Conservation (phyloP, 2,888 invertebrate genomes). For the Dryomyza anilis region DNA sequence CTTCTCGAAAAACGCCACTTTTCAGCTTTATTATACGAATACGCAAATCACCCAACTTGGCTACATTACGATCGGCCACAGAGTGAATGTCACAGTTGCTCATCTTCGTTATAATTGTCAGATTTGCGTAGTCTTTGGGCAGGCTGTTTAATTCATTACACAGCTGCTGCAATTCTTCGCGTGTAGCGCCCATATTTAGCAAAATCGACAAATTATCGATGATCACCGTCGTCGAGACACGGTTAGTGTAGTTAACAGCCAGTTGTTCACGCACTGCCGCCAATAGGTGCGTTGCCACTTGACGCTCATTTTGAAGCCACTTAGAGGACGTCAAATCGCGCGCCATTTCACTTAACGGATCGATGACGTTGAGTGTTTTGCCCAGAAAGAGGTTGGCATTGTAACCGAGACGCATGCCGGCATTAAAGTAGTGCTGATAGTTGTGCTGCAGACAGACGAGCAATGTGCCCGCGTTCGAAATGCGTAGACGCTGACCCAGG, state of each 20-base stretch:
- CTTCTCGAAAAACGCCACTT: slow-evolving; percentile 75
- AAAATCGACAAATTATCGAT: slow-evolving; percentile 77
- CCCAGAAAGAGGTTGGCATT: slow-evolving; percentile 66
- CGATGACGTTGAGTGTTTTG: slow-evolving; percentile 64
- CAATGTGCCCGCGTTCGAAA: slow-evolving; percentile 65
- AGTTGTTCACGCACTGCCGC: slow-evolving; percentile 46
- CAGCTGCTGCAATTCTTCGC: slow-evolving; percentile 48
- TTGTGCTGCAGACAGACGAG: slow-evolving; percentile 74
- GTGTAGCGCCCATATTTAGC: slow-evolving; percentile 65
- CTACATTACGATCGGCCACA: slow-evolving; percentile 67
- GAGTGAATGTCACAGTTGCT: slow-evolving; percentile 67
- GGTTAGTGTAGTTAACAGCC: slow-evolving; percentile 43
- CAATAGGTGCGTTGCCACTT: slow-evolving; percentile 53
- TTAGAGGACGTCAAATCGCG: slow-evolving; percentile 57
- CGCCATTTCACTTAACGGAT: slow-evolving; percentile 64
- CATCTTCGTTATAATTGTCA: slow-evolving; percentile 67
- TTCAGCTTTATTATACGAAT: slow-evolving; percentile 71
- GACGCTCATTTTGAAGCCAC: slow-evolving; percentile 51
- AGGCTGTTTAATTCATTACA: slow-evolving; percentile 49
- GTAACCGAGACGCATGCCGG: slow-evolving; percentile 76
- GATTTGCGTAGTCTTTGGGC: slow-evolving; percentile 51
- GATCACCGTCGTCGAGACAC: slow-evolving; percentile 65
- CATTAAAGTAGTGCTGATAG: slow-evolving; percentile 74
- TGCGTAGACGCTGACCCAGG: slow-evolving; percentile 68
- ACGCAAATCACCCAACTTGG: slow-evolving; percentile 69